These are phyloP conservation scores for Proales similis DNA, from an alignment of 1,140 invertebrate genomes.

Conservation along the genomic window DNA sequence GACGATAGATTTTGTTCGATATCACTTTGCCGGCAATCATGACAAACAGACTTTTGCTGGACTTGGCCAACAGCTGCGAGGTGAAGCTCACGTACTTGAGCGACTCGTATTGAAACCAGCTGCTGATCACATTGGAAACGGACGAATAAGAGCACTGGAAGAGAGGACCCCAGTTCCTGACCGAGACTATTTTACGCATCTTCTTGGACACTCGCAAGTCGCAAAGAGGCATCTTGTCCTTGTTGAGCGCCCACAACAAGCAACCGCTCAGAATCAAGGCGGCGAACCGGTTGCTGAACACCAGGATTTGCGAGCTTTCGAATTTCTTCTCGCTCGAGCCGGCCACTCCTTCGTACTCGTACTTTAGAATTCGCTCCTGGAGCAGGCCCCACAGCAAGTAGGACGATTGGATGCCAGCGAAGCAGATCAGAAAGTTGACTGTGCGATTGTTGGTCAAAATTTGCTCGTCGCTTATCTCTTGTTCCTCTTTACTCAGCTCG, in stretches of 20 bases:
- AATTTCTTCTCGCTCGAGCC: conserved; percentile 19
- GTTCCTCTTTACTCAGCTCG: not conserved
- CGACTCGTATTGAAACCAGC: conserved; percentile 38
- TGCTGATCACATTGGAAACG: conserved; percentile 28
- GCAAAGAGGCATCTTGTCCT: not conserved
- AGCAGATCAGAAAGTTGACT: conserved; percentile 1
- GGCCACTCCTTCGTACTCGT: not conserved
- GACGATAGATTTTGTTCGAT: conserved; percentile 76
- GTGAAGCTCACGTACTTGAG: conserved; percentile 35
- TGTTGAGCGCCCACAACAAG: not conserved
- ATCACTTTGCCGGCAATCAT: conserved; percentile 83
- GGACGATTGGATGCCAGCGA: conserved; percentile 15
- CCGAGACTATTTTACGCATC: conserved; percentile 8
- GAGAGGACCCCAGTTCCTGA: conserved; percentile 28
- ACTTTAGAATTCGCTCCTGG: conserved; percentile 36
- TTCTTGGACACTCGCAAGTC: not conserved
- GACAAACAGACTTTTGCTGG: conserved; percentile 63
- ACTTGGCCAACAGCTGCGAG: conserved; percentile 28
- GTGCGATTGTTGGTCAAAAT: not conserved
- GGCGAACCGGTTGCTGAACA: conserved; percentile 11
- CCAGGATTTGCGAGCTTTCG: conserved; percentile 31
- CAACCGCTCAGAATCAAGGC: conserved; percentile 1
- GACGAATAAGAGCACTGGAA: conserved; percentile 23
- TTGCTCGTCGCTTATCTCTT: conserved; percentile 2
- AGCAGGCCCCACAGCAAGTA: conserved; percentile 27